Evolutionary conservation across 2,797 vertebrate species (phyloP), one percentile per base, ranked within the genome.

Genomic region (Telmatherina bonti): DNA sequence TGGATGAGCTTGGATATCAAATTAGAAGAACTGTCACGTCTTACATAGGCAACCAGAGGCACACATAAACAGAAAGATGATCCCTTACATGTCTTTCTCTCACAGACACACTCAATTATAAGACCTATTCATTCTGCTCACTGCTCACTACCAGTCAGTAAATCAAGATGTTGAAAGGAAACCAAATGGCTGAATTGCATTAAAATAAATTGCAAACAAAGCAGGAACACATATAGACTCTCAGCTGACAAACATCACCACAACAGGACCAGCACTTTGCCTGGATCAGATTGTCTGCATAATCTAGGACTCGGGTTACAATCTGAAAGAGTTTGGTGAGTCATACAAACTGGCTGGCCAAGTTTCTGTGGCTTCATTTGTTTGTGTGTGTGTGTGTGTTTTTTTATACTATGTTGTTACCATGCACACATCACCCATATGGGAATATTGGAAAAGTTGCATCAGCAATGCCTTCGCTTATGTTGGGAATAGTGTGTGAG

Each of bases 141-240:
- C 29, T 47, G 59, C 52, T 76, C 68, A 55, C 15, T 20, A 66
- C 55, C 55, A 70, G 54, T 33, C 62, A 24, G 51, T 80, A 64
- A 83, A 85, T 85, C 62, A 62, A 22, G 7, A 22, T 51, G 64
- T 68, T 70, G 62, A 85, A 85, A 87, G 27, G 31, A n/a, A 59
- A 55, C 56, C 66, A 56, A 76, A 69, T 29, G 60, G 54, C 62
- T 81, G 82, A 81, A 78, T 55, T 74, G 67, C 53, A 67, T 82
- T 83, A 69, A 74, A 79, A 77, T 76, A 61, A 85, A 87, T 38
- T 76, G 76, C 64, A 85, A 87, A 85, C 80, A 82, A 79, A 85
- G 70, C 83, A 72, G 75, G 72, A 62, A 38, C 30, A 4, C 51
- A 63, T 35, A 41, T 62, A 67, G 3, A 24, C 64, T 55, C 72